A percentile compares a stretch with the other conserved stretches of the same genome.
These are phyloP conservation scores for Ispidina lecontei DNA, from an alignment of 2,797 vertebrate genomes.

Conservation along the genomic window DNA sequence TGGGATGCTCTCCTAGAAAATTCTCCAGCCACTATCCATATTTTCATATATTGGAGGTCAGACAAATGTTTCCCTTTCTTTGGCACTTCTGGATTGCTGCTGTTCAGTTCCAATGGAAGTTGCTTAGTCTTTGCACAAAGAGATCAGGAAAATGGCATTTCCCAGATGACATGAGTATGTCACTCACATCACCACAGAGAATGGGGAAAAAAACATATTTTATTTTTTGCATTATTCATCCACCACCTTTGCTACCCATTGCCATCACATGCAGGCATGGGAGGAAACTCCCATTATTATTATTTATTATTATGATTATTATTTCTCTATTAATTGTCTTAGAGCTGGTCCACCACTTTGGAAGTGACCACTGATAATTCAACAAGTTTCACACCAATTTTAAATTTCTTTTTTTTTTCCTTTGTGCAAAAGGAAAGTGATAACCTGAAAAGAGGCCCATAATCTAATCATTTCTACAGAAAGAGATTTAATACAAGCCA, in stretches of 20 bases:
- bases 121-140: not conserved
- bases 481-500: not conserved
- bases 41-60: not conserved
- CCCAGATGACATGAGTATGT: fast-evolving
- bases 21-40: not conserved
- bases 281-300: not conserved
- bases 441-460: not conserved
- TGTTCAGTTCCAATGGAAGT: not conserved
- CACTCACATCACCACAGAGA: not conserved
- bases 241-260: not conserved
- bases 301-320: not conserved
- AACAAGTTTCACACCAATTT: not conserved
- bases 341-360: not conserved
- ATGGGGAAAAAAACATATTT: not conserved
- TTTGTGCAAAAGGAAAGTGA: not conserved
- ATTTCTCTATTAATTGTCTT: not conserved
- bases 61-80: not conserved
- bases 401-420: not conserved
- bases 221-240: not conserved
- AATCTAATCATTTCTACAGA: not conserved
- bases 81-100: not conserved
- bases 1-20: not conserved
- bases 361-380: not conserved
- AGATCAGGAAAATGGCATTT: not conserved
- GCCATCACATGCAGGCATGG: not conserved